Conservation (phyloP, 2,888 invertebrate genomes). For the Erannis defoliaria region DNA sequence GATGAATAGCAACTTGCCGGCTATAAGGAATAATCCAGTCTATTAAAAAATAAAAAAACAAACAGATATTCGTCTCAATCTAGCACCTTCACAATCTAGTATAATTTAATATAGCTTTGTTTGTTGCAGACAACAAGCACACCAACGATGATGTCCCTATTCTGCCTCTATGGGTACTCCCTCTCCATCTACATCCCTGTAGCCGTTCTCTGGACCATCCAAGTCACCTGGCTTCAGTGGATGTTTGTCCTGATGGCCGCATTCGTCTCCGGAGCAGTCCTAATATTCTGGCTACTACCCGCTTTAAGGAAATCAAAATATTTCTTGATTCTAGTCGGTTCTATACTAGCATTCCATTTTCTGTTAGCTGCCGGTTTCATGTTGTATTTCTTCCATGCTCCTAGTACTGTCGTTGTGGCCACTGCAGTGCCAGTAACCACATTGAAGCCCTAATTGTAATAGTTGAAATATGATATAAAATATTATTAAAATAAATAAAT, state of each 20-base stretch:
- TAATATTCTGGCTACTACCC: conserved; percentile 93
- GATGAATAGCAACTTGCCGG: too few species aligned
- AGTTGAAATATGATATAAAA: not conserved
- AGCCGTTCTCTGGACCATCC: conserved; percentile 96
- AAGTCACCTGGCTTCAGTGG: conserved; percentile 95
- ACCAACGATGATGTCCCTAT: conserved; percentile 93
- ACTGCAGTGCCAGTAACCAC: conserved; percentile 43
- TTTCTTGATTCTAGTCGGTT: conserved; percentile 72
- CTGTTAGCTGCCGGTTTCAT: conserved; percentile 95
- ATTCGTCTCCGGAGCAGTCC: conserved; percentile 93
- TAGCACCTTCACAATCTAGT: too few species aligned
- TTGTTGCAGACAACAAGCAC: conserved; percentile 77
- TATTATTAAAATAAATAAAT: not conserved
- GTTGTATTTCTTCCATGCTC: conserved; percentile 92
- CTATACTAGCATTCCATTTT: conserved; percentile 92
- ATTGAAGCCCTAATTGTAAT: conserved; percentile 42
- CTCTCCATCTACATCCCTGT: conserved; percentile 97
- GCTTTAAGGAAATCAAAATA: conserved; percentile 89
- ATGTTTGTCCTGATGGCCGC: conserved; percentile 93
- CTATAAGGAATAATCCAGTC: too few species aligned
- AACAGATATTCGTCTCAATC: too few species aligned
- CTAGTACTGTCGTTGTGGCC: conserved; percentile 54
- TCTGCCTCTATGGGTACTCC: conserved; percentile 98
- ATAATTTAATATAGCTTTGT: not conserved
- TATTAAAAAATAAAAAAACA: too few species aligned